phyloP scores from a whole-genome alignment of 2,888 invertebrate species.

The Drosophila multiciliata region DNA sequence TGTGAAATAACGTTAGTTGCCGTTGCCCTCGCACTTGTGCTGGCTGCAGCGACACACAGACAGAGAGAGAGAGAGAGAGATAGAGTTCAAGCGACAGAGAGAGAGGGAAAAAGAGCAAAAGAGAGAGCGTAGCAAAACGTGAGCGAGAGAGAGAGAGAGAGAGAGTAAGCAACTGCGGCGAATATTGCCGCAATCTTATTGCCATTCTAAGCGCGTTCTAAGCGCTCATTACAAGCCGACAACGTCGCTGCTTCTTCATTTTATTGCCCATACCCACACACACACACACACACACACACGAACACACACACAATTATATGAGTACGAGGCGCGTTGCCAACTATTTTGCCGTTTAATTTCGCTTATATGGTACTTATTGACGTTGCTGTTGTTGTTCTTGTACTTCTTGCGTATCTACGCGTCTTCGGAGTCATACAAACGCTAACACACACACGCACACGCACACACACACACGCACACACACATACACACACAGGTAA shows the following conservation, averaged over 20 bases:
- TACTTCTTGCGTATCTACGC: conserved; percentile 58
- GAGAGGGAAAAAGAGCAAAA: background rate
- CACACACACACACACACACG: conserved; percentile 1
- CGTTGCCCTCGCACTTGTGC: conserved; percentile 62
- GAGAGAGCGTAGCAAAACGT: background rate
- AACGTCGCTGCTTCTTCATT: conserved; percentile 48
- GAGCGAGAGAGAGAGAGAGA: conserved; percentile 3
- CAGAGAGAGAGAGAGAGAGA: conserved; percentile 2
- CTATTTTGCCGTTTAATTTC: conserved; percentile 80
- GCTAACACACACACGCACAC: conserved; percentile 13
- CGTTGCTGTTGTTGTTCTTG: conserved; percentile 36
- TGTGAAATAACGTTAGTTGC: conserved; percentile 80
- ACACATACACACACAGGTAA: conserved; percentile 1
- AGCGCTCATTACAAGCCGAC: conserved; percentile 66
- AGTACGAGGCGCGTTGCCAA: conserved; percentile 71
- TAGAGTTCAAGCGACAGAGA: background rate
- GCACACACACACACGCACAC: conserved; percentile 17
- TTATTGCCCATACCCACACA: conserved; percentile 42
- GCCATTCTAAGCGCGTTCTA: conserved; percentile 81
- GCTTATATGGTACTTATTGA: conserved; percentile 77
- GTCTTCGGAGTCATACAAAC: conserved; percentile 44
- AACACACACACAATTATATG: conserved; percentile 1
- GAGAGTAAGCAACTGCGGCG: conserved; percentile 10
- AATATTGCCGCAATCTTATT: conserved; percentile 69
- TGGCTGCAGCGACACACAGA: conserved; percentile 1